These are phyloP conservation scores for Amazona guildingii DNA, from an alignment of 2,113 vertebrate genomes.

Conservation along the genomic window DNA sequence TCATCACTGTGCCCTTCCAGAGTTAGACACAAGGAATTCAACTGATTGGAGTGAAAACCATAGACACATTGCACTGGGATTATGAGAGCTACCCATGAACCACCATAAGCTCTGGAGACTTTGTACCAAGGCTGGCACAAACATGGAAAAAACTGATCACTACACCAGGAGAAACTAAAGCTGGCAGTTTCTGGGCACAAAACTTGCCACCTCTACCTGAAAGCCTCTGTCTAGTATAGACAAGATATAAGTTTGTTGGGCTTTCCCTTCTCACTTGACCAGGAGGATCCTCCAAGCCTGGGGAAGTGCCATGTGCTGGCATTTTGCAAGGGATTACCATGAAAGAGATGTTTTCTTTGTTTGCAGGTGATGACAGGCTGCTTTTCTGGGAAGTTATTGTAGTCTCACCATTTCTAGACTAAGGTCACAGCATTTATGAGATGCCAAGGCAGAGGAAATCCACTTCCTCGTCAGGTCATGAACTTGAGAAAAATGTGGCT, in stretches of 20 bases:
- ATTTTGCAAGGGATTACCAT: background rate
- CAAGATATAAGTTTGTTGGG: background rate
- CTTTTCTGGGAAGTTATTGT: background rate
- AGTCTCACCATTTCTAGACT: background rate
- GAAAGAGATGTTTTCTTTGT: background rate
- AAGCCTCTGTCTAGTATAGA: background rate
- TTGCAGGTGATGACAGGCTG: background rate
- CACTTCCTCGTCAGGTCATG: background rate
- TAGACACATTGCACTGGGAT: background rate
- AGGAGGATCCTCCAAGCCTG: background rate
- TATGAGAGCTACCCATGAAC: background rate
- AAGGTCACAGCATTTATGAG: background rate
- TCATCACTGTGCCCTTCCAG: background rate
- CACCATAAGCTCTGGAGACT: background rate
- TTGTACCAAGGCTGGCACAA: background rate
- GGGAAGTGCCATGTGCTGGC: accelerated
- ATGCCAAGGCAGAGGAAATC: background rate
- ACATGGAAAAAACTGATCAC: background rate
- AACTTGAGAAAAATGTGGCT: background rate
- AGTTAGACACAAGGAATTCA: background rate
- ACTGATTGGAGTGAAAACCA: background rate
- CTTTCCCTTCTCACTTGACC: background rate
- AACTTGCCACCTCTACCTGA: background rate
- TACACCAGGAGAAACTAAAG: background rate
- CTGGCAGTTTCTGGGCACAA: background rate